Percentiles rank a stretch among this genome's conserved stretches.
Evolutionary conservation across 1,140 invertebrate genomes (phyloP).

Genomic region (Solenopsis fugax): DNA sequence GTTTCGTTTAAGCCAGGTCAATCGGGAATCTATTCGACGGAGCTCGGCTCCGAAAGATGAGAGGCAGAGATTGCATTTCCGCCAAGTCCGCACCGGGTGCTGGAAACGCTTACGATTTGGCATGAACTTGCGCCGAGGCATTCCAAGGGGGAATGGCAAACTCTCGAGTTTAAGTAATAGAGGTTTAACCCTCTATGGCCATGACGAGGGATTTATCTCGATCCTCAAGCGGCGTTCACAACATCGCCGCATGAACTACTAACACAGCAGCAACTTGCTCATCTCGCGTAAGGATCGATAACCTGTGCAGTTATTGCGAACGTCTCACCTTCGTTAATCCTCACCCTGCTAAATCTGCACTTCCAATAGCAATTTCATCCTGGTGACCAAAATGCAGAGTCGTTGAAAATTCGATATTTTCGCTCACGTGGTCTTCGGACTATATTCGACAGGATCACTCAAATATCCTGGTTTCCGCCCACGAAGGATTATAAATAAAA

Average conservation of each 20-base stretch:
- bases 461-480: not conserved
- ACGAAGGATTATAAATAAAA: not conserved
- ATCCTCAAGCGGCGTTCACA: conserved; percentile 45
- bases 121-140: conserved; percentile 32
- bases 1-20: not conserved
- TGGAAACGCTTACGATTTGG: conserved; percentile 57
- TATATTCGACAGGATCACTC: not conserved
- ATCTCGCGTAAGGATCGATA: conserved; percentile 44
- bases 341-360: not conserved
- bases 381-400: not conserved
- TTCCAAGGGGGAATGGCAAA: conserved; percentile 56
- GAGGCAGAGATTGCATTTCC: conserved; percentile 47
- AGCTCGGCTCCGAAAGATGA: conserved; percentile 30
- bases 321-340: conserved; percentile 29
- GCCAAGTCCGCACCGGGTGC: conserved; percentile 34
- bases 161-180: conserved; percentile 65
- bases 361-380: not conserved
- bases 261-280: conserved; percentile 33
- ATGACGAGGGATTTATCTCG: conserved; percentile 51
- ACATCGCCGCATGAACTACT: conserved; percentile 23
- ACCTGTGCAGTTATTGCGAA: conserved; percentile 23
- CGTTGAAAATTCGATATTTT: not conserved
- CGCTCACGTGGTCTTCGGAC: not conserved
- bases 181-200: conserved; percentile 55
- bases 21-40: conserved; percentile 20